A percentile compares a stretch with the other conserved stretches of the same genome.
phyloP scores from a whole-genome alignment of 2,113 vertebrate genomes.

The Anolis carolinensis region DNA sequence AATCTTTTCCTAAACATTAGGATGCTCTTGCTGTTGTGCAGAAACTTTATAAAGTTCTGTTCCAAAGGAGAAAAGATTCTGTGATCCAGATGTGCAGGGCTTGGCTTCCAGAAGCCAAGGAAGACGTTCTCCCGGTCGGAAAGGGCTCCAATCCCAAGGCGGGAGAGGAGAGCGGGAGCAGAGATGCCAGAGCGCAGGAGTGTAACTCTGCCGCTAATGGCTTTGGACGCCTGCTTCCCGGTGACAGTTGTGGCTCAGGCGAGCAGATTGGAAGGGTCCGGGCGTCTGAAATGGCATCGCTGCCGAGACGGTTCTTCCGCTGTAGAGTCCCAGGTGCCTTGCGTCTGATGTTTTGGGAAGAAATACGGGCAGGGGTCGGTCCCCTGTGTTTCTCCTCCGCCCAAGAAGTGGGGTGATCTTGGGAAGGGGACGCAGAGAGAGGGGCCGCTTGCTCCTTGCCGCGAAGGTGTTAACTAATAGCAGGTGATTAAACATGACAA shows the following conservation, averaged over 20 bases:
- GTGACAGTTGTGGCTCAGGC: conserved; percentile 58
- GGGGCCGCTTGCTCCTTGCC: conserved; percentile 75
- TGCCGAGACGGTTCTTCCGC: no score
- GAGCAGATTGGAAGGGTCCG: conserved; percentile 60
- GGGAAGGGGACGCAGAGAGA: conserved; percentile 68
- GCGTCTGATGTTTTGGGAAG: not conserved
- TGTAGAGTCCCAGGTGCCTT: not conserved
- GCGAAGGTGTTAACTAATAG: conserved; percentile 85
- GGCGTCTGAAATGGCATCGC: conserved; percentile 26
- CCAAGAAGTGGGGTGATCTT: not conserved
- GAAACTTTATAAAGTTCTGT: no score
- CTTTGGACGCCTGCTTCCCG: conserved; percentile 49
- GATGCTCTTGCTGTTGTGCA: not conserved
- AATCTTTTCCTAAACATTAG: not conserved
- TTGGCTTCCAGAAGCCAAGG: no score
- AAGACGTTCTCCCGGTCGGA: not conserved
- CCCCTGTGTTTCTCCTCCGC: conserved; percentile 29
- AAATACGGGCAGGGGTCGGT: conserved; percentile 19
- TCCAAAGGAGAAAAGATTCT: no score
- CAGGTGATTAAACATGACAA: conserved; percentile 90
- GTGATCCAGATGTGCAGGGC: not conserved
- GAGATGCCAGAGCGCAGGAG: conserved; percentile 45
- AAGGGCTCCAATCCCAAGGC: not conserved
- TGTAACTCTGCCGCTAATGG: conserved; percentile 43
- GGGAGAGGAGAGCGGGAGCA: conserved; percentile 40